Evolutionary conservation across 2,797 vertebrate species (phyloP), one percentile per base, ranked within the genome.

Genomic region (Pygocentrus nattereri): DNA sequence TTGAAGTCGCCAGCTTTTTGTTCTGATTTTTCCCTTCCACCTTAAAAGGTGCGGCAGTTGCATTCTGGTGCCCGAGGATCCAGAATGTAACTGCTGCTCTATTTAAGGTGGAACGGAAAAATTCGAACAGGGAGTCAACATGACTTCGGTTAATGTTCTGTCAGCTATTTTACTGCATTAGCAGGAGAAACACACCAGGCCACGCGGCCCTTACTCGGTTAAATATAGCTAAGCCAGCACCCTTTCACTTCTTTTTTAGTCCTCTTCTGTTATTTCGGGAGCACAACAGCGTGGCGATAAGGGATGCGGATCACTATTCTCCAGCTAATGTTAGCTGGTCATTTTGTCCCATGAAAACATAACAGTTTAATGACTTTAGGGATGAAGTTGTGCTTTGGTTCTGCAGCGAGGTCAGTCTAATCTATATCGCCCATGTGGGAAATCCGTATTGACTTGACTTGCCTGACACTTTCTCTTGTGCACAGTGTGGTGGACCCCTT

Each of bases 391-490:
- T 50, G 49, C 49, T 50, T 50, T 54, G n/a, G 18, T 21, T 54
- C 52, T 54, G 54, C 23, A 56, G 6, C 5, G 18, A 11, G 52
- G 52, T 58, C n/a, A 58, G 8, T 23, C 54, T n/a, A n/a, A n/a
- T 4, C 15, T 50, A 16, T 7, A 18, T 2, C 19, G 5, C 19
- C 52, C 49, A 16, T n/a, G 21, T 54, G 19, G 52, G 52, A 54
- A 21, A 21, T 2, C 1, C 54, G n/a, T 31, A 16, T 13, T 30
- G 2, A 18, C 8, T 3, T 72, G 10, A 34, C 16, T 4, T 75
- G 81, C 81, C 65, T 76, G 67, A 74, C 81, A 27, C 65, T 16
- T 78, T 75, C 67, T 44, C 30, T 78, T 70, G 64, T 47, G 52
- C 0, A 6, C 68, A 30, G 21, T 58, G 41, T 21, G 21, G 30